Conservation (phyloP, 2,888 invertebrate genomes). For the Blastobasis lacticolella region DNA sequence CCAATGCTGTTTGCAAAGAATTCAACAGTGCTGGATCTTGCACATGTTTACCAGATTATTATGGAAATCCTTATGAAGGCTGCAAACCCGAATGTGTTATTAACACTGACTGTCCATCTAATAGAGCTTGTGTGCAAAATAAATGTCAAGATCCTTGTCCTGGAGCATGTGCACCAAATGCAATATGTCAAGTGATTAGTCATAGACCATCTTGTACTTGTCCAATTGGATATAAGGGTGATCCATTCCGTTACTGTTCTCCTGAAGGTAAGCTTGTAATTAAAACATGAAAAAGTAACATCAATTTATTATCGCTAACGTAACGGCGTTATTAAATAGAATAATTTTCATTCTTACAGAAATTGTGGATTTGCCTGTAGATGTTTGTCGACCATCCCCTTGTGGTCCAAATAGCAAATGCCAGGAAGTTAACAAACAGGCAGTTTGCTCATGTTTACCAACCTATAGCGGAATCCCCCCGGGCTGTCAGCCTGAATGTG, state of each 20-base stretch:
- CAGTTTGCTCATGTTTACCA: slow-evolving; percentile 83
- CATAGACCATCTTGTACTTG: slow-evolving; percentile 82
- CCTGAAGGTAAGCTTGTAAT: slow-evolving; percentile 66
- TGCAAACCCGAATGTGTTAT: slow-evolving; percentile 82
- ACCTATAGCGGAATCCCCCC: slow-evolving; percentile 82
- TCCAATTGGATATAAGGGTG: slow-evolving; percentile 79
- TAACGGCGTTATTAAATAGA: background rate
- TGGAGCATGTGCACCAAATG: slow-evolving; percentile 84
- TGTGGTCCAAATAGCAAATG: slow-evolving; percentile 87
- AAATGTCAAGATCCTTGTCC: slow-evolving; percentile 86
- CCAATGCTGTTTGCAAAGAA: slow-evolving; percentile 77
- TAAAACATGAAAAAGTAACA: background rate
- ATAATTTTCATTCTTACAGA: slow-evolving; percentile 27
- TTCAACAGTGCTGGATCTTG: slow-evolving; percentile 78
- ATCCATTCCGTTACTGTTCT: slow-evolving; percentile 80
- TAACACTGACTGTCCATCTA: slow-evolving; percentile 81
- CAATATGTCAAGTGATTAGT: slow-evolving; percentile 82
- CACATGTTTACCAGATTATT: slow-evolving; percentile 79
- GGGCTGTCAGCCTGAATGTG: slow-evolving; percentile 85
- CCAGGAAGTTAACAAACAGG: slow-evolving; percentile 80
- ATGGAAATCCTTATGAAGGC: slow-evolving; percentile 84
- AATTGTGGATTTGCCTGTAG: slow-evolving; percentile 34
- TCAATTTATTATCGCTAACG: background rate
- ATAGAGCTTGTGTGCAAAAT: slow-evolving; percentile 80
- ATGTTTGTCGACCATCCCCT: slow-evolving; percentile 81